phyloP scores from a whole-genome alignment of 1,140 invertebrate species.

The Drosophila pseudoobscura region DNA sequence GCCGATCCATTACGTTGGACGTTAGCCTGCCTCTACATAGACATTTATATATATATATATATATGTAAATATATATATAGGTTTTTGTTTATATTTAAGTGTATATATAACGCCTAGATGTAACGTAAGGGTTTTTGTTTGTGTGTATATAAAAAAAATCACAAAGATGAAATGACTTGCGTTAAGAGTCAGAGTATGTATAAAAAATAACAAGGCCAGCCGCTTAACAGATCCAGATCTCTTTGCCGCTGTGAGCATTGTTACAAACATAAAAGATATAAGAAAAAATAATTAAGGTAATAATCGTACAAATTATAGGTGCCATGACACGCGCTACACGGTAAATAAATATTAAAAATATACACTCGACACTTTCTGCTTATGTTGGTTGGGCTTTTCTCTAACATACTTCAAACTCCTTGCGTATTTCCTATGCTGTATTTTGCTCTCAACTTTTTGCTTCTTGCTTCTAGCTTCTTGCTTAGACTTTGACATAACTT shows the following conservation, averaged over 20 bases:
- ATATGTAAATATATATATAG: conserved; percentile 12
- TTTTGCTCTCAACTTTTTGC: not conserved
- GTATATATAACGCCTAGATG: conserved; percentile 22
- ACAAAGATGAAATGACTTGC: conserved; percentile 71
- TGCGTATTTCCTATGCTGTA: not conserved
- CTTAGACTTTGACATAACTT: conserved; percentile 1
- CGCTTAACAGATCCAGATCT: conserved; percentile 29
- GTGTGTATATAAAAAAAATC: conserved; percentile 50
- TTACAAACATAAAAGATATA: conserved; percentile 31
- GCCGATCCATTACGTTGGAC: conserved; percentile 3
- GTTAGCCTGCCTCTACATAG: conserved; percentile 25
- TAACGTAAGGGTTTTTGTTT: conserved; percentile 13
- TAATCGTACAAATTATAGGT: conserved; percentile 34
- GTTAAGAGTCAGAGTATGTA: conserved; percentile 45
- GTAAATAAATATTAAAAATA: conserved; percentile 59
- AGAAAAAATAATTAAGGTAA: conserved; percentile 38
- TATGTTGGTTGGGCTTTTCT: conserved; percentile 22
- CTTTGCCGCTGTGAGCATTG: conserved; percentile 24
- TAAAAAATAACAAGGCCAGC: conserved; percentile 44
- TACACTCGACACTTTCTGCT: conserved; percentile 59
- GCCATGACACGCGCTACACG: conserved; percentile 17
- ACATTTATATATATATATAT: conserved; percentile 20
- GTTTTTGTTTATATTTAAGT: conserved; percentile 12
- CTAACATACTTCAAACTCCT: not conserved
- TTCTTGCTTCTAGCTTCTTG: too few relatives aligned